Base-by-base conservation (phyloP, 2,797 vertebrate species). In the Myoxocephalus aenaeus region DNA sequence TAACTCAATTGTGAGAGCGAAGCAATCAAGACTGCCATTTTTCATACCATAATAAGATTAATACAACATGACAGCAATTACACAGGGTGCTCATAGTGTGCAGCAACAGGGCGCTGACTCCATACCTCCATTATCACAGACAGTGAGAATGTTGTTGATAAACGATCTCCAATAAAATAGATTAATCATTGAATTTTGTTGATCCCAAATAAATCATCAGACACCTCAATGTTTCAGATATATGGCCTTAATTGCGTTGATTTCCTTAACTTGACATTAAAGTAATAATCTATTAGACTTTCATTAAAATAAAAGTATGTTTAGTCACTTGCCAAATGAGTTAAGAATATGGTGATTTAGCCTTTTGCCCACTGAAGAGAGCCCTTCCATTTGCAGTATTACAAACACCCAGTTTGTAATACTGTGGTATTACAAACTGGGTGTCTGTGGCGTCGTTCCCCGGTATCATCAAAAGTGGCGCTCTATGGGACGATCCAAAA, bases 21-120 rank as follows among this genome's bases (percentile, higher is more conserved):
- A 69, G 84, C 80, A 83, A 87, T 90, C 71, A 88, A 69, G 70
- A 22, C 14, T 10, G 76, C 54, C 70, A 75, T 93, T 90, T 91
- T 84, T 93, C 89, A 92, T 62, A 22, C 29, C 54, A 61, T 78
- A 83, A 82, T 87, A 38, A 89, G 83, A 93, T 93, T 92, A 92
- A 85, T 75, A 70, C 77, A 67, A 91, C 90, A 91, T 74, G 90
- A 92, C 86, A 75, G 83, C 68, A 48, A 90, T 90, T 90, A 89
- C 69, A 79, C 71, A 53, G 83, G 59, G 72, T 46, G 66, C 71
- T 80, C 73, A 77, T 85, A 77, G 78, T 87, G 58, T 84, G 59
- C 64, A 73, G 73, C 73, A 86, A 79, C 82, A 74, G 73, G 68
- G 57, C 4, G 1, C 65, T n/a, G 62, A 66, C 61, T 64, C 38